Evolutionary conservation across 2,888 invertebrate species (phyloP), one percentile per base, ranked within the genome.

Genomic region (Lamellibrachia satsuma): DNA sequence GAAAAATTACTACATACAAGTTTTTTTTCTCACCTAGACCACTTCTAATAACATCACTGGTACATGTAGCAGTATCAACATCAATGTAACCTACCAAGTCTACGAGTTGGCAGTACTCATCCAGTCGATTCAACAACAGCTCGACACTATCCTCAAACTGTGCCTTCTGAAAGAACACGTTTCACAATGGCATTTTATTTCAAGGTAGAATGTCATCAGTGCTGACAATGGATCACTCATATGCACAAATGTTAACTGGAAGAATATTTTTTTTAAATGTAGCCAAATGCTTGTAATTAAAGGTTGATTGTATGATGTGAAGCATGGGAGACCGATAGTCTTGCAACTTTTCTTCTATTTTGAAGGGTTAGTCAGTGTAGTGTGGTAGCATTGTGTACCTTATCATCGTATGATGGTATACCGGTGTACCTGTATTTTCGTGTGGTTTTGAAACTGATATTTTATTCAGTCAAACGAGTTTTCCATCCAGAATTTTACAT

Each of bases 121-220:
- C 75, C 75, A 75, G 75, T 75, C 75, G 15, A 75, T 75, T 75
- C n/a, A 75, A 75, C 75, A 75, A 15, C 75, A 75, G 75, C 22
- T 75, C 75, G n/a, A 75, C 75, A 75, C 75, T 75, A 15, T 75
- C 75, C 75, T 75, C 75, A 75, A 75, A 75, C 75, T 75, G 75
- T 6, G 75, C 75, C n/a, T 75, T 75, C 75, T 75, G 75, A 75
- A 75, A 75, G 75, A 75, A 75, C 75, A 75, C 22, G 75, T 75
- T 75, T 11, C 75, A 75, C 22, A 75, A 75, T 75, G n/a, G 39
- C 39, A 39, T 39, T 55, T 9, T 55, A 55, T 75, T 15, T 75
- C 22, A 22, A 11, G 3, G 22, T 22, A 15, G 39, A 39, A 39
- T 39, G 6, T 22, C 0, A 75, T 4, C 22, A 75, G 75, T 75